Conservation (phyloP, 2,888 invertebrate genomes). For the Hanleya hanleyi region DNA sequence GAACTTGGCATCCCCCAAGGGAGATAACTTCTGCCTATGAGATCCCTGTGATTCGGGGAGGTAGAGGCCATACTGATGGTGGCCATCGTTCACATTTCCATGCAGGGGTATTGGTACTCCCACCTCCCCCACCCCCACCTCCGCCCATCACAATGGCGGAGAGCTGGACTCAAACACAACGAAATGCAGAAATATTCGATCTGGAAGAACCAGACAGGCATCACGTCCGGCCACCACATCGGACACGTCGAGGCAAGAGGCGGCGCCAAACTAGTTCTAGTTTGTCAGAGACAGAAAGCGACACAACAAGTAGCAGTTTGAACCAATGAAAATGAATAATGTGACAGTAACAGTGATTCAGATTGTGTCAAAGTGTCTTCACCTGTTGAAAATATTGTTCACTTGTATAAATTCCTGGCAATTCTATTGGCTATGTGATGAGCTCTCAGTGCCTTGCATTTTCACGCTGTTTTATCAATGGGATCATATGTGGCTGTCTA, state of each 20-base stretch:
- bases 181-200: neutral
- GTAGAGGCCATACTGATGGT: neutral
- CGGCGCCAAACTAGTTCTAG: neutral
- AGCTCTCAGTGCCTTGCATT: too few relatives aligned
- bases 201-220: neutral
- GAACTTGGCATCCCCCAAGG: neutral
- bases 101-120: neutral
- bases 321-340: neutral
- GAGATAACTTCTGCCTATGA: conserved; percentile 2
- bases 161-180: conserved; percentile 1
- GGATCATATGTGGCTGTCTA: too few relatives aligned
- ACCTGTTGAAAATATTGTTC: too few relatives aligned
- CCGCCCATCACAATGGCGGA: neutral
- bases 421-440: too few relatives aligned
- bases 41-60: neutral
- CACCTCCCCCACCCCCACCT: neutral
- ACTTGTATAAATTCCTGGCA: too few relatives aligned
- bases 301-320: conserved; percentile 5
- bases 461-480: too few relatives aligned
- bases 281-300: conserved; percentile 6
- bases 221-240: neutral
- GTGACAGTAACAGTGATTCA: too few relatives aligned
- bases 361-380: too few relatives aligned
- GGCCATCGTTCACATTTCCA: conserved; percentile 1
- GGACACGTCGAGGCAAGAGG: neutral